Evolutionary conservation across 2,113 vertebrate genomes (phyloP), one percentile per base, ranked within the genome.

Genomic region (Phodopus roborovskii): DNA sequence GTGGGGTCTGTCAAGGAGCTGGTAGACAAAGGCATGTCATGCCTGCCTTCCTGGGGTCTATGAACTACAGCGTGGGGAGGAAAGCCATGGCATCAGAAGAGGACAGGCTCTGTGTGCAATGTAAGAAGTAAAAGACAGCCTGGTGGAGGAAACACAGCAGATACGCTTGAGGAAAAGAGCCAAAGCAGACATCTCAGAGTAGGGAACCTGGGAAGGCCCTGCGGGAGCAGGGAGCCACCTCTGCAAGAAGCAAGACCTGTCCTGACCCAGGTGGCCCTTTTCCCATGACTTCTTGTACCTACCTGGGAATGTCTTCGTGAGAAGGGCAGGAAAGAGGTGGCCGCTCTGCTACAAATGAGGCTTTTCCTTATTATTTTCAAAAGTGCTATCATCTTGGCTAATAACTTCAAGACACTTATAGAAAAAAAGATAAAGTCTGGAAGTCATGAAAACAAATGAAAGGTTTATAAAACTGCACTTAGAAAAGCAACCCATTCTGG

Each of bases 401-500:
- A 74, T 81, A 24, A 84, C 53, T 53, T 24, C 12, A 30, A 92
- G 91, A 90, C 73, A 84, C 88, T 70, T 74, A 53, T 91, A 0
- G 0, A 93, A 74, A 56, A 12, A 93, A 74, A 92, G 91, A 90
- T 82, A 97, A 98, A 97, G 92, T 56, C 73, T 36, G 94, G 96
- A 70, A 96, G 98, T 98, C 98, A 97, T 97, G 90, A 98, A 98
- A 98, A 98, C 97, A 98, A 96, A 96, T 97, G 96, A 6, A 98
- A 93, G 81, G 94, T 98, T 98, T 98, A 98, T 98, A 97, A 98
- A 98, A 98, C 92, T 42, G 93, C 88, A 64, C 84, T 98, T 13
- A 89, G 97, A 96, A 97, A 98, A 98, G 93, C 96, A 91, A 88
- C 24, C 96, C 97, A 94, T 98, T 99, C 98, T 97, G 94, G 98